Conservation (phyloP, 1,140 invertebrate genomes). For the Drosophila tristis region DNA sequence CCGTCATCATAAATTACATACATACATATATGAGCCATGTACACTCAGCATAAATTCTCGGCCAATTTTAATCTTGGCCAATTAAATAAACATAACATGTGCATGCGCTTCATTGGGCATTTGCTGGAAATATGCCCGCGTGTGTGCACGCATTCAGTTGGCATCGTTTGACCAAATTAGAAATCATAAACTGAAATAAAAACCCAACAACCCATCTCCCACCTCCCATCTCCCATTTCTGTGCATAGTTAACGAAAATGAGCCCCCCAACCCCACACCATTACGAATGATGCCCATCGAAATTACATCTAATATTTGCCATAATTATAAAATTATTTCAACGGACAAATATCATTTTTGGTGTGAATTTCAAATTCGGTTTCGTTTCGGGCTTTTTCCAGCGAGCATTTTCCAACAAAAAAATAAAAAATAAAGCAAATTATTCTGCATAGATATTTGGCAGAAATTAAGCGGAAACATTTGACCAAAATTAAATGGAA, state of each 20-base stretch:
- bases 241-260: neutral
- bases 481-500: neutral
- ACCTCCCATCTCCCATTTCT: conserved; percentile 2
- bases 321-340: conserved; percentile 37
- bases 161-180: conserved; percentile 50
- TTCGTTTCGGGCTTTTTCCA: conserved; percentile 1
- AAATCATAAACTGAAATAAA: conserved; percentile 16
- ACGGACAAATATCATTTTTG: neutral
- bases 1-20: conserved; percentile 28
- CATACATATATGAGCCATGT: neutral
- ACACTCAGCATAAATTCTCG: conserved; percentile 8
- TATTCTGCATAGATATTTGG: neutral
- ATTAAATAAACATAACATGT: conserved; percentile 67
- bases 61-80: conserved; percentile 49
- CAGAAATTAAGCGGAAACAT: neutral
- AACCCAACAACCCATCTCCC: neutral
- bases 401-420: neutral
- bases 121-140: conserved; percentile 28
- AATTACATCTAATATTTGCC: conserved; percentile 18
- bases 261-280: neutral
- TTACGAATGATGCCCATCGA: neutral
- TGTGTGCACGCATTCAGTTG: neutral
- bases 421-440: neutral
- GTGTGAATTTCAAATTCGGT: conserved; percentile 9
- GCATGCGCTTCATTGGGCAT: conserved; percentile 56